Evolutionary conservation across 2,888 invertebrate species (phyloP), one percentile per base, ranked within the genome.

Genomic region (Tubulanus polymorphus): DNA sequence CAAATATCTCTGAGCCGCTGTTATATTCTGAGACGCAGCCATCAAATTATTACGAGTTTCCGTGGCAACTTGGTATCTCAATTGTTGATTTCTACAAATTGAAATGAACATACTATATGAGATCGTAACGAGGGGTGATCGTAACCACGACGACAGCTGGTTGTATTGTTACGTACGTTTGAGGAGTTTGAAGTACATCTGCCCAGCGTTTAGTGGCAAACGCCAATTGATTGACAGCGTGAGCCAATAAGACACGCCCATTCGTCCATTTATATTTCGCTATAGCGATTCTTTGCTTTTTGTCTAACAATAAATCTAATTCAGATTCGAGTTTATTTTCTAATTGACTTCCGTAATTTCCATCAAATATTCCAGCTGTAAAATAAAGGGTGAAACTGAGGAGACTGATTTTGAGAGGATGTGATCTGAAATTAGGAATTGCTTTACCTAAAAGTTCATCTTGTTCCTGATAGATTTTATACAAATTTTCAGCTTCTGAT

Each of bases 191-290:
- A 28, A 68, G 67, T 37, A 81, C 63, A 50, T 80, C 78, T 54
- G 71, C 72, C 83, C 83, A 84, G 57, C 78, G 73, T 51, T 78
- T 73, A 15, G 80, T 77, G 5, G 81, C 81, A 49, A 76, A 71
- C 0, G 78, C 76, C 53, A 83, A 70, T 68, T 83, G 83, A 23
- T 76, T 79, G 30, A 78, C 75, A 1, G 83, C 82, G 65, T 83
- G 80, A 27, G 81, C 78, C 6, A 83, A 71, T 57, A 83, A 74
- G 6, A 80, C 72, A 28, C 76, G 73, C 2, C 75, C 78, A 56
- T 79, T 80, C 32, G 69, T 71, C 82, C 82, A 82, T 65, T 82
- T 83, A 72, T 81, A 81, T 63, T 81, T 78, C 20, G 83, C 83
- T 59, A 81, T 73, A 6, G 78, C 73, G 15, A 84, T 79, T 32